These are phyloP conservation scores for Poicephalus meyeri DNA, from an alignment of 2,113 vertebrate species.

Conservation along the genomic window DNA sequence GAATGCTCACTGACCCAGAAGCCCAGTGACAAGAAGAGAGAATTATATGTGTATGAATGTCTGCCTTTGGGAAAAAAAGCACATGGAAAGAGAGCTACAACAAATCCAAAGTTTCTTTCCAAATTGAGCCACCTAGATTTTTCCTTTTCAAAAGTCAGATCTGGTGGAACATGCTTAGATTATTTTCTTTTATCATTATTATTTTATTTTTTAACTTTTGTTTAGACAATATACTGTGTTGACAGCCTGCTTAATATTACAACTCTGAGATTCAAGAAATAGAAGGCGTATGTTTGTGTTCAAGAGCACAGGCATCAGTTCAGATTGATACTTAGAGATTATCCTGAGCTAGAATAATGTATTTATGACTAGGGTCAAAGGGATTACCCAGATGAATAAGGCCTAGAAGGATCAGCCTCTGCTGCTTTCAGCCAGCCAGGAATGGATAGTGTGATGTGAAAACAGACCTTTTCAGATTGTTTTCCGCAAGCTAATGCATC, in stretches of 20 bases:
- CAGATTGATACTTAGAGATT: constrained; percentile 54
- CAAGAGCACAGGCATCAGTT: constrained; percentile 27
- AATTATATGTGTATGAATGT: constrained; percentile 68
- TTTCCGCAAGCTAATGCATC: not conserved
- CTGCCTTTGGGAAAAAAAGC: constrained; percentile 49
- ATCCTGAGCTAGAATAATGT: constrained; percentile 60
- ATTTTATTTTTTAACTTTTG: not conserved
- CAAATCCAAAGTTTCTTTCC: constrained; percentile 61
- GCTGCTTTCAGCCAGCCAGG: constrained; percentile 14
- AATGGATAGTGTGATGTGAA: constrained; percentile 7
- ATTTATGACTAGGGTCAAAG: constrained; percentile 52
- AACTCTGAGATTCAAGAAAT: constrained; percentile 7
- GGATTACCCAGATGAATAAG: constrained; percentile 51
- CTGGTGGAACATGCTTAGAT: not conserved
- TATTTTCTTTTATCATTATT: not conserved
- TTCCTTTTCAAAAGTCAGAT: constrained; percentile 8
- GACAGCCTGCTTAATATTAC: not conserved
- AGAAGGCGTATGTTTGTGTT: not conserved
- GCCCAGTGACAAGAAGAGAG: constrained; percentile 70
- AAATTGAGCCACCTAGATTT: constrained; percentile 39
- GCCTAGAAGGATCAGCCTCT: constrained; percentile 34
- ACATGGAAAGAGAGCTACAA: constrained; percentile 39
- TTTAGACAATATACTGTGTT: not conserved
- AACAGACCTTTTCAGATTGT: not conserved
- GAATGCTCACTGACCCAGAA: constrained; percentile 82